These are phyloP conservation scores for Phaethornis superciliosus DNA, from an alignment of 2,113 vertebrate genomes.

Conservation along the genomic window DNA sequence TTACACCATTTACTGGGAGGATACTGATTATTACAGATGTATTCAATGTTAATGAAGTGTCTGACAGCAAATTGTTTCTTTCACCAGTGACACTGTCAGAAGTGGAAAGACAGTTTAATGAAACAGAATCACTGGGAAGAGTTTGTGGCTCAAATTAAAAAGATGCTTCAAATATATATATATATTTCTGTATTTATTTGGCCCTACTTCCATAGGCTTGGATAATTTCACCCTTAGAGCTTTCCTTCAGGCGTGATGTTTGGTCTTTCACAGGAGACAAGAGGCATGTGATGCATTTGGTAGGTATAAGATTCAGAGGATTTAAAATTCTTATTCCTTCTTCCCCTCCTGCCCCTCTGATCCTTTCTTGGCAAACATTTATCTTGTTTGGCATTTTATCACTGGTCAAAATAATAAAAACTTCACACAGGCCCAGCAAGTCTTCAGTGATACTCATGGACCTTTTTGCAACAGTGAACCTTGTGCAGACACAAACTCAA, in stretches of 20 bases:
- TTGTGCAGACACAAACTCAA: background rate
- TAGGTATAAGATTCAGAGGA: background rate
- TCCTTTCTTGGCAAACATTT: background rate
- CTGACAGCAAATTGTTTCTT: background rate
- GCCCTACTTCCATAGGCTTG: background rate
- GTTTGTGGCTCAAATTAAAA: background rate
- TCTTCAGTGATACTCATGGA: background rate
- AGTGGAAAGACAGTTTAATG: background rate
- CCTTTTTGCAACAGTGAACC: background rate
- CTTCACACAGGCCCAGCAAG: background rate
- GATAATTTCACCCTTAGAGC: background rate
- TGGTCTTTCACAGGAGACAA: background rate
- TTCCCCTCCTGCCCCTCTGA: background rate
- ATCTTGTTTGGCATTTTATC: background rate
- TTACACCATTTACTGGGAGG: background rate
- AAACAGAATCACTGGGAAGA: background rate
- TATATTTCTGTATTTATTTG: background rate
- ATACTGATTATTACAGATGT: background rate
- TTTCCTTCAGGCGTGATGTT: background rate
- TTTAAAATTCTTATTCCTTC: background rate
- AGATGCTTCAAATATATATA: background rate
- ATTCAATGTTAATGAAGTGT: background rate
- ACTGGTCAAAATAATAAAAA: constrained; percentile 19
- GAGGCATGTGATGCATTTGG: background rate
- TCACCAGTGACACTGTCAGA: background rate